Base-by-base conservation (phyloP, 2,797 vertebrate species). In the Yasuhikotakia modesta region DNA sequence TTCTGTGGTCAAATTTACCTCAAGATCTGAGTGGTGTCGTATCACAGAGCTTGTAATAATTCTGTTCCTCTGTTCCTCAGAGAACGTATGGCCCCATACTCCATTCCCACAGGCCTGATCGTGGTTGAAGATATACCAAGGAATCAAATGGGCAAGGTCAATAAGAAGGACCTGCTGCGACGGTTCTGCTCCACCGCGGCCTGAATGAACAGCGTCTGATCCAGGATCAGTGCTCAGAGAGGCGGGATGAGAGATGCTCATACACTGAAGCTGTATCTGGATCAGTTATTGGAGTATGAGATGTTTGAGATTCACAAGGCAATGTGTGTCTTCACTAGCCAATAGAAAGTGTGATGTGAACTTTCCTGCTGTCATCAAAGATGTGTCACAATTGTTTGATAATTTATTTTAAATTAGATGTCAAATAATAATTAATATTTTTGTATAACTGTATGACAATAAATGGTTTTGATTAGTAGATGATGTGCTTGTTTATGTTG, bases 61-160 rank as follows among this genome's bases (percentile, higher is more conserved):
- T 50, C 14, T 67, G 6, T 45, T 19, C n/a, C 87, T 24, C 24
- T 27, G n/a, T n/a, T n/a, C n/a, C 85, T 35, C 93, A 99, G 97
- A 89, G 91, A 91, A 2, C 84, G 85, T 89, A 95, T 99, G 95
- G 92, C 91, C 0, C 85, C 95, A 0, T 97, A 97, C 79, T 83
- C 80, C 66, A 89, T 98, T 86, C 96, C 97, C 0, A 91, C 95
- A 0, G 95, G 94, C 83, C 92, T 99, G 81, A 85, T 96, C 50
- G 88, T 95, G 88, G 94, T 99, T 90, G 94, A 96, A 68, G 93
- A 95, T 86, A 92, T 99, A 84, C 96, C 96, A 0, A 92, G 96
- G 84, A 99, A 99, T 88, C 96, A 96, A 87, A 97, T 99, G 96
- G 97, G 97, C 43, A 99, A 99, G 87, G 91, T 97, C 89, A 97